Percentiles rank a stretch among this genome's conserved stretches.
phyloP scores from a whole-genome alignment of 2,888 invertebrate species.

The Anticlea derivata region DNA sequence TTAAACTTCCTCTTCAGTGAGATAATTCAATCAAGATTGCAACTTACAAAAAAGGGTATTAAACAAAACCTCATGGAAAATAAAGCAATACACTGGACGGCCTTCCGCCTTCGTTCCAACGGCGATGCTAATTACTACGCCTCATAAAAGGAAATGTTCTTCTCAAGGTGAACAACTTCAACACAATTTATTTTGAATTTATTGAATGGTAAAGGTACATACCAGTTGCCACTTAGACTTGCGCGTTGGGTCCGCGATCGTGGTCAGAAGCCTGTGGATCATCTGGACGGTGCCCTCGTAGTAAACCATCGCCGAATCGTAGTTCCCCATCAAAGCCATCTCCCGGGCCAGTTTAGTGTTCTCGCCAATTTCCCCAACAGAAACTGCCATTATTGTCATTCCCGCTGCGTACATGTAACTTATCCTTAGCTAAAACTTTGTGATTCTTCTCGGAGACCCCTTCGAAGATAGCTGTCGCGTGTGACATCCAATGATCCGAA shows the following conservation, averaged over 20 bases:
- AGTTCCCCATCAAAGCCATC: conserved; percentile 97
- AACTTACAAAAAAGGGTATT: conserved; percentile 19
- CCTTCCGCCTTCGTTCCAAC: conserved; percentile 69
- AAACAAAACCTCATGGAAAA: conserved; percentile 40
- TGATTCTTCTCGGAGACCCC: conserved; percentile 53
- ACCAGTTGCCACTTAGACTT: conserved; percentile 96
- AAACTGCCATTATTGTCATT: conserved; percentile 94
- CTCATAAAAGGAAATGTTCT: conserved; percentile 71
- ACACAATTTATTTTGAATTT: conserved; percentile 28
- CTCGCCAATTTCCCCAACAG: conserved; percentile 95
- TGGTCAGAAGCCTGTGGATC: conserved; percentile 92
- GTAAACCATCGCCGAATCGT: conserved; percentile 96
- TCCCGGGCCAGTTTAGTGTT: conserved; percentile 97
- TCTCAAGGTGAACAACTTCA: conserved; percentile 66
- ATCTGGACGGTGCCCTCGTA: conserved; percentile 97
- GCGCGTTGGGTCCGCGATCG: conserved; percentile 90
- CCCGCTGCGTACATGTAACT: conserved; percentile 80
- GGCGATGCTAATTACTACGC: conserved; percentile 62
- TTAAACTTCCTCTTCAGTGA: background rate
- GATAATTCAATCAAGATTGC: background rate
- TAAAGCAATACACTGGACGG: conserved; percentile 52
- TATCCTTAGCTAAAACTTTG: conserved; percentile 61
- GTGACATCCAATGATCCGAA: conserved; percentile 63
- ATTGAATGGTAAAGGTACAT: conserved; percentile 50
- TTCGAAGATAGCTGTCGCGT: conserved; percentile 62